A percentile compares a stretch with the other conserved stretches of the same genome.
These are phyloP conservation scores for Prolemur simus DNA, from an alignment of 2,113 vertebrate species.

Conservation along the genomic window DNA sequence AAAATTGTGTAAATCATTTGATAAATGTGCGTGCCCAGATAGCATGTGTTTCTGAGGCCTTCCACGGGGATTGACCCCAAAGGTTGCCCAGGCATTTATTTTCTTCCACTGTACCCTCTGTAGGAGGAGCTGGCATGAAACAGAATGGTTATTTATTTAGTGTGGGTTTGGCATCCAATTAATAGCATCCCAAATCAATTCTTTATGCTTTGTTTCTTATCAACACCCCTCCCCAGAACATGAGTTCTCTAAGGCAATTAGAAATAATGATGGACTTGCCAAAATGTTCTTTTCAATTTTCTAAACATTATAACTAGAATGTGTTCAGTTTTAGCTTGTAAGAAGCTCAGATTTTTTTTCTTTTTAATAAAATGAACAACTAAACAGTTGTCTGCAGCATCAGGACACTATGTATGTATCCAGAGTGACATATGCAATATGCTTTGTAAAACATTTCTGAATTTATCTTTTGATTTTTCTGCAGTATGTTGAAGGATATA, in stretches of 20 bases:
- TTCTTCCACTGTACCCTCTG: slow-evolving; percentile 77
- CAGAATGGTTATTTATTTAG: slow-evolving; percentile 80
- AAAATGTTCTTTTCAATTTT: slow-evolving; percentile 76
- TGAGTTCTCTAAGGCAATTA: slow-evolving; percentile 84
- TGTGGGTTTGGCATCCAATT: slow-evolving; percentile 80
- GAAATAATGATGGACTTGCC: slow-evolving; percentile 80
- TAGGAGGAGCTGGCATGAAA: slow-evolving; percentile 79
- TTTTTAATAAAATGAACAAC: slow-evolving; percentile 63
- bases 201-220: slow-evolving; percentile 82
- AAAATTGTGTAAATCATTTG: slow-evolving; percentile 80
- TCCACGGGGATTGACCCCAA: slow-evolving; percentile 81
- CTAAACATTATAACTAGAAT: slow-evolving; percentile 77
- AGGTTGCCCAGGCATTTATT: slow-evolving; percentile 76
- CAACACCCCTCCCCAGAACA: slow-evolving; percentile 81
- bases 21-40: slow-evolving; percentile 82
- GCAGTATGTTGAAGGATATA: neutral
- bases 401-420: slow-evolving; percentile 35
- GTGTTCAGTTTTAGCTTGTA: slow-evolving; percentile 56
- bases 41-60: slow-evolving; percentile 80
- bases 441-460: slow-evolving; percentile 33
- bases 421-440: slow-evolving; percentile 28
- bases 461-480: slow-evolving; percentile 55
- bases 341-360: slow-evolving; percentile 32
- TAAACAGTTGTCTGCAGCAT: slow-evolving; percentile 60
- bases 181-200: slow-evolving; percentile 82